Conservation (phyloP, 2,797 vertebrate genomes). For the Sebastes cheni region DNA sequence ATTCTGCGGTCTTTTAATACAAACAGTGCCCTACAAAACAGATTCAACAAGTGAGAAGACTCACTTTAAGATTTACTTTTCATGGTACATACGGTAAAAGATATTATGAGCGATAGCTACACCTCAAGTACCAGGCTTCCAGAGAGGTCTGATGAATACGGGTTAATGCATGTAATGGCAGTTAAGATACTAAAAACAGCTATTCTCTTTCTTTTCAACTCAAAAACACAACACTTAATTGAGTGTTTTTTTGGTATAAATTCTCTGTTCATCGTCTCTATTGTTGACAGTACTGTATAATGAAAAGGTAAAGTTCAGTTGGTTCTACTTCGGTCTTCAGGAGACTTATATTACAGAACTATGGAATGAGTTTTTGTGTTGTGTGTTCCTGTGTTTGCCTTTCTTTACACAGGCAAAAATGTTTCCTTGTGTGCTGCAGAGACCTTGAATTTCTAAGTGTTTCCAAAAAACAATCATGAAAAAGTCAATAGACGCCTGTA, state of each 20-base stretch:
- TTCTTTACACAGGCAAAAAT: slow-evolving; percentile 45
- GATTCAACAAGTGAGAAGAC: slow-evolving; percentile 34
- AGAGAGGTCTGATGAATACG: slow-evolving; percentile 66
- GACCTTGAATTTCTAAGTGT: slow-evolving; percentile 32
- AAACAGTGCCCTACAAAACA: slow-evolving; percentile 42
- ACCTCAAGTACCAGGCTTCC: slow-evolving; percentile 66
- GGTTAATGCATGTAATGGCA: slow-evolving; percentile 70
- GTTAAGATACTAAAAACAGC: slow-evolving; percentile 43
- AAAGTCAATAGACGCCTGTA: neutral
- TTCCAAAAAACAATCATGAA: neutral
- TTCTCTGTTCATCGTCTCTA: slow-evolving; percentile 50
- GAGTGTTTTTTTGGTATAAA: slow-evolving; percentile 33
- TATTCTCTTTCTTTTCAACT: slow-evolving; percentile 45
- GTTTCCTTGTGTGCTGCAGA: slow-evolving; percentile 61
- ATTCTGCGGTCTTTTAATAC: slow-evolving; percentile 53
- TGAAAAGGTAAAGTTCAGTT: slow-evolving; percentile 46
- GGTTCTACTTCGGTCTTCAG: slow-evolving; percentile 55
- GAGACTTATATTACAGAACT: slow-evolving; percentile 81
- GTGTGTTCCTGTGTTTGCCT: slow-evolving; percentile 70
- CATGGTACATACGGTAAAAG: slow-evolving; percentile 27
- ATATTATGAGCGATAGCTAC: slow-evolving; percentile 33
- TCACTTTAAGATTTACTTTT: slow-evolving; percentile 50
- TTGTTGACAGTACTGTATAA: slow-evolving; percentile 56
- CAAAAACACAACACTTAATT: slow-evolving; percentile 41
- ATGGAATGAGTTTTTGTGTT: slow-evolving; percentile 53